These are phyloP conservation scores for Mesochorus sp. DNA, from an alignment of 2,888 invertebrate genomes.

Conservation along the genomic window DNA sequence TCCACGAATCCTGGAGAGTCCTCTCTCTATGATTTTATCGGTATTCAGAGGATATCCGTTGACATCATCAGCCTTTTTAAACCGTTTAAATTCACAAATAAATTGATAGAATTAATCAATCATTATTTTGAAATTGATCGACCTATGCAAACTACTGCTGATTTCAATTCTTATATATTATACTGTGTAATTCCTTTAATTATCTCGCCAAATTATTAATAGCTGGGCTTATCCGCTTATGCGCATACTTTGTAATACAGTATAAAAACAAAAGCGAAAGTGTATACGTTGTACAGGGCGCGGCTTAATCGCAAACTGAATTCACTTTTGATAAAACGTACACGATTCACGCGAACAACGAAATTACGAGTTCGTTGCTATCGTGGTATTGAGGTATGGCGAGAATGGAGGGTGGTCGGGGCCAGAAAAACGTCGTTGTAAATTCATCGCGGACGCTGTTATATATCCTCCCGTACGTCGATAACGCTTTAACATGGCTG, in stretches of 20 bases:
- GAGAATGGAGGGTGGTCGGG: slow-evolving; percentile 18
- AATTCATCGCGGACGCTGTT: slow-evolving; percentile 43
- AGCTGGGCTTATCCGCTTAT: no score
- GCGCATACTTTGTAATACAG: no score
- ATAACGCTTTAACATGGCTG: slow-evolving; percentile 27
- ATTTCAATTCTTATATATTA: no score
- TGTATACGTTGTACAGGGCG: slow-evolving; percentile 16
- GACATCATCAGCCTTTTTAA: slow-evolving; percentile 9
- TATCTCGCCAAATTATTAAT: no score
- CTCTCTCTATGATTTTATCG: background rate
- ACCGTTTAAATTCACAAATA: background rate
- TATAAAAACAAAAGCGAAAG: background rate
- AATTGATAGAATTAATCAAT: slow-evolving; percentile 23
- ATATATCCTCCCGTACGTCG: slow-evolving; percentile 30
- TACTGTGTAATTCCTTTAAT: no score
- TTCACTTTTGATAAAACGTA: slow-evolving; percentile 48
- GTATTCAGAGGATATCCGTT: background rate
- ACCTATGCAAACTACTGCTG: no score
- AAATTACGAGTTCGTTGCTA: slow-evolving; percentile 45
- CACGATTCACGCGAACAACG: slow-evolving; percentile 30
- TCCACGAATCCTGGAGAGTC: background rate
- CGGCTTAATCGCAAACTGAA: slow-evolving; percentile 40
- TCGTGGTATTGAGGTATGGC: background rate
- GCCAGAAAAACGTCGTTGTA: slow-evolving; percentile 42
- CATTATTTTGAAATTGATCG: background rate